Evolutionary conservation across 2,888 invertebrate species (phyloP), one percentile per base, ranked within the genome.

Genomic region (Tricholauxania praeusta): DNA sequence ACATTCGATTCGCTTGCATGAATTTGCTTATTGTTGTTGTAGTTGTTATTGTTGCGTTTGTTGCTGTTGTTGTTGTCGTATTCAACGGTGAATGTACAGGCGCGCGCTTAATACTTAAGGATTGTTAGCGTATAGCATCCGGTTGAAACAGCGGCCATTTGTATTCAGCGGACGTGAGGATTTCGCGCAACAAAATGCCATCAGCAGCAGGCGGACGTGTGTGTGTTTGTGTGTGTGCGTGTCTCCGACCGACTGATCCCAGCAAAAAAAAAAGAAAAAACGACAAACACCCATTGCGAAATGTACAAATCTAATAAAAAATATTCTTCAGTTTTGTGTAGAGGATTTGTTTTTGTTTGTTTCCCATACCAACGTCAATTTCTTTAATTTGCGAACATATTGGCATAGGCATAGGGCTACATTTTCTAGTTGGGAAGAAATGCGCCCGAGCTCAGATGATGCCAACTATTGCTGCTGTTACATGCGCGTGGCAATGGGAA

Each of bases 141-240:
- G 72, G 68, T 70, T 52, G 71, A 70, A 72, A 76, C 75, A 73
- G 68, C 76, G 78, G 74, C 74, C 74, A 78, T 79, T 78, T 78
- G 70, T 78, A 78, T 76, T 72, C 76, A 65, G 39, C 39, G 57
- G 60, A 65, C 65, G 52, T 49, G 66, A 39, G 32, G 22, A 62
- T 39, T 60, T 62, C 62, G 15, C 57, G 28, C 15, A 12, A 57
- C 57, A 57, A 57, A 57, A 57, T 28, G 28, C 22, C 57, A 57
- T 57, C 39, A 39, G 39, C 39, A 39, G 39, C 39, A 39, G 39
- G 7, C 39, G 68, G 47, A 15, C 17, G 17, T 65, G 12, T 59
- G 55, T 59, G 12, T 52, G 17, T 39, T 1, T 39, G 39, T 39
- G 6, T 39, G 39, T 39, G 39, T 39, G 7, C 10, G 39, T 39